These are phyloP conservation scores for Drosophila quadrilineata DNA, from an alignment of 1,140 invertebrate species.

Conservation along the genomic window DNA sequence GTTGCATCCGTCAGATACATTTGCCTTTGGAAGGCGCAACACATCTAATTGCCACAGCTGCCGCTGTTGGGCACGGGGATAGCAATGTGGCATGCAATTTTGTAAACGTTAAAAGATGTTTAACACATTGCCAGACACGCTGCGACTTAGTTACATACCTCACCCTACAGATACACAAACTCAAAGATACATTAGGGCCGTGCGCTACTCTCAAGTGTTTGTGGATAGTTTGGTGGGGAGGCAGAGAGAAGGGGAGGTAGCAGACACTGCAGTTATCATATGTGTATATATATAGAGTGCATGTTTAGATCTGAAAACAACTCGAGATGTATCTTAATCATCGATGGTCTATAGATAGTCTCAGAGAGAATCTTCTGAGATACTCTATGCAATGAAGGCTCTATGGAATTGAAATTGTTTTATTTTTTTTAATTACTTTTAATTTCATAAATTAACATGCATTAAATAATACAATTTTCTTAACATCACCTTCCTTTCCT, in stretches of 20 bases:
- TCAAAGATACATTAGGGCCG: slow-evolving; percentile 18
- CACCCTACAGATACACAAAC: not conserved
- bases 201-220: not conserved
- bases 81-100: slow-evolving; percentile 54
- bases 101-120: slow-evolving; percentile 76
- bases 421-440: not conserved
- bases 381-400: too few species aligned
- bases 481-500: too few species aligned
- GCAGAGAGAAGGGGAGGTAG: too few species aligned
- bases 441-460: too few species aligned
- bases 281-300: slow-evolving; percentile 48
- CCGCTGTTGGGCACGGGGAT: slow-evolving; percentile 18
- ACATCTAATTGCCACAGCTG: slow-evolving; percentile 72
- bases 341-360: not conserved
- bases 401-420: too few species aligned
- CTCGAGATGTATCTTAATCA: not conserved
- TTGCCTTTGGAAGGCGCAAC: slow-evolving; percentile 53
- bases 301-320: slow-evolving; percentile 43
- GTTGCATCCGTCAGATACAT: slow-evolving; percentile 67
- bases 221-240: not conserved
- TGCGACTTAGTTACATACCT: not conserved
- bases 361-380: too few species aligned
- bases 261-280: too few species aligned
- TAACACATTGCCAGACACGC: slow-evolving; percentile 62
- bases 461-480: too few species aligned